Conservation (phyloP, 2,888 invertebrate species). For the Andrena marginata region DNA sequence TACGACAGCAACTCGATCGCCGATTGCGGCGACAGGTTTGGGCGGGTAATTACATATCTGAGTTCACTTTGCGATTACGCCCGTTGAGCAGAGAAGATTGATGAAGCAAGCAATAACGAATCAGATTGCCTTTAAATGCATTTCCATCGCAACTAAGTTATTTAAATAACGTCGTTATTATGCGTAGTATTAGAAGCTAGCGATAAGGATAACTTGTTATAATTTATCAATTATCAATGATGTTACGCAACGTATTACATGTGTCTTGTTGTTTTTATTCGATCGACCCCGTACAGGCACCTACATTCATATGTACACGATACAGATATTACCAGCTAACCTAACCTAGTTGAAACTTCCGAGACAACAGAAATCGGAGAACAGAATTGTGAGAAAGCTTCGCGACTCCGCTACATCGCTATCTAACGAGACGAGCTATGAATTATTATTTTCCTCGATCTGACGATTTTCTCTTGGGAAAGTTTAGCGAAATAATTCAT, state of each 20-base stretch:
- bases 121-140: not conserved
- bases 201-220: conserved; percentile 45
- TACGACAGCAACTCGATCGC: conserved; percentile 20
- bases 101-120: not conserved
- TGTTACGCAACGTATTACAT: conserved; percentile 51
- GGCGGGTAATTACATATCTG: conserved; percentile 4
- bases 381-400: conserved; percentile 43
- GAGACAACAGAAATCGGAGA: conserved; percentile 23
- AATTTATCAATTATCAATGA: conserved; percentile 35
- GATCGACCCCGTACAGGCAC: conserved; percentile 58
- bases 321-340: conserved; percentile 56
- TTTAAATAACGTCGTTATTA: conserved; percentile 12
- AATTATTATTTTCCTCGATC: conserved; percentile 28
- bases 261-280: conserved; percentile 67
- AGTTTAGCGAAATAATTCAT: not conserved
- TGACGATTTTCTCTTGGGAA: not conserved
- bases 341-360: conserved; percentile 56
- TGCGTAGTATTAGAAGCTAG: conserved; percentile 14
- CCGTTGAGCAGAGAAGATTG: not conserved
- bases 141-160: conserved; percentile 9
- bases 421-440: conserved; percentile 51
- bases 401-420: conserved; percentile 30
- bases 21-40: conserved; percentile 13
- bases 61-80: conserved; percentile 35
- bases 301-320: conserved; percentile 66